These are phyloP conservation scores for Cassiopea xamachana DNA, from an alignment of 30 jellyfish, hydroid and myxozoan genomes.

Conservation along the genomic window DNA sequence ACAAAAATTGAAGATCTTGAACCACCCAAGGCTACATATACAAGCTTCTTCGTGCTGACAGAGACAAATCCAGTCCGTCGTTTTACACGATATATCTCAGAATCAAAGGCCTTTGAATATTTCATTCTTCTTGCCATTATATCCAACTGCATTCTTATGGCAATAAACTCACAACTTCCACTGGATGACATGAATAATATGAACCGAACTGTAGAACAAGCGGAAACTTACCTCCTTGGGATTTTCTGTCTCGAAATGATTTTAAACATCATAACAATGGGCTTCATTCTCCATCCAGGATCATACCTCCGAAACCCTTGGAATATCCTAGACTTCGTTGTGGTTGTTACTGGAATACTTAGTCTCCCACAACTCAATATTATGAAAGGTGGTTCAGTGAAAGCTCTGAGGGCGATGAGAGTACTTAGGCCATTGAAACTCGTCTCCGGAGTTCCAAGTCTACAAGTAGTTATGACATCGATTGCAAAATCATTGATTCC, in stretches of 20 bases:
- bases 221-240: constrained; percentile 87
- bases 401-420: constrained; percentile 87
- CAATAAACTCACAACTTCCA: constrained; percentile 88
- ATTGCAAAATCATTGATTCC: constrained; percentile 85
- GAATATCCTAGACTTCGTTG: constrained; percentile 91
- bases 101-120: constrained; percentile 79
- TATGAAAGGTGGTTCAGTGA: constrained; percentile 83
- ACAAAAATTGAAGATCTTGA: constrained; percentile 36
- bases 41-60: constrained; percentile 68
- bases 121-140: constrained; percentile 83
- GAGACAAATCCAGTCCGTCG: constrained; percentile 62
- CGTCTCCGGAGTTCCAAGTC: constrained; percentile 92
- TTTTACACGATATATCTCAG: constrained; percentile 57
- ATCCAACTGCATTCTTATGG: constrained; percentile 86
- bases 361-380: constrained; percentile 70
- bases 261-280: constrained; percentile 81
- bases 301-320: constrained; percentile 87
- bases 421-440: constrained; percentile 89
- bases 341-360: constrained; percentile 89
- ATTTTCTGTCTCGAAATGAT: constrained; percentile 84
- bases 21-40: constrained; percentile 35
- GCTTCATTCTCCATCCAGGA: constrained; percentile 94
- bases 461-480: constrained; percentile 92
- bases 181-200: constrained; percentile 65
- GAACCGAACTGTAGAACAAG: constrained; percentile 74